These are phyloP conservation scores for Albula glossodonta DNA, from an alignment of 2,113 vertebrate species.

Conservation along the genomic window DNA sequence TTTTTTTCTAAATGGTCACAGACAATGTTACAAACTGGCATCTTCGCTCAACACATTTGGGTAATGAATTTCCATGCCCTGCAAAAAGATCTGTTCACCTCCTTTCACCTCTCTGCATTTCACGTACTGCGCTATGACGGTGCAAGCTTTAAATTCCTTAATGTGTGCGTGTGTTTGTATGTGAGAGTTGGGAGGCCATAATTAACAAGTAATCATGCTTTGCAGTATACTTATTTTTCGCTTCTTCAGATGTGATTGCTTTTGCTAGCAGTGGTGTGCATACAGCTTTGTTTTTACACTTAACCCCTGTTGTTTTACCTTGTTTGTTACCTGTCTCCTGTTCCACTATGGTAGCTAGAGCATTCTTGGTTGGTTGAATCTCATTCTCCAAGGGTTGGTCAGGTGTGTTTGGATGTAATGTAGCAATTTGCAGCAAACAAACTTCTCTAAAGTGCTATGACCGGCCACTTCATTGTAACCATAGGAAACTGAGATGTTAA, in stretches of 20 bases:
- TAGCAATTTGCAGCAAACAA: not conserved
- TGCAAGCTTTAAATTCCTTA: not conserved
- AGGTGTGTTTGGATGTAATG: not conserved
- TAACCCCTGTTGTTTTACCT: not conserved
- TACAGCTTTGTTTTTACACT: not conserved
- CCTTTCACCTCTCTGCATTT: not conserved
- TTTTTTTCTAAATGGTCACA: slow-evolving; percentile 46
- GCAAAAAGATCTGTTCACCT: not conserved
- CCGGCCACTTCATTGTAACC: not conserved
- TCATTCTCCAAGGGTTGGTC: not conserved
- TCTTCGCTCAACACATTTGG: slow-evolving; percentile 50
- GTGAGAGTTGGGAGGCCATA: too few species aligned
- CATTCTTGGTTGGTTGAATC: too few species aligned
- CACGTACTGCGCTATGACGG: not conserved
- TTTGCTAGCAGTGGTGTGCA: not conserved
- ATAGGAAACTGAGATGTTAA: not conserved
- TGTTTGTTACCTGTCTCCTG: not conserved
- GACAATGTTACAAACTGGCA: slow-evolving; percentile 48
- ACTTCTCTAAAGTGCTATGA: not conserved
- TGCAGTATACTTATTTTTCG: too few species aligned
- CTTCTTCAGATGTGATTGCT: not conserved
- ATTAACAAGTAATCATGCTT: too few species aligned
- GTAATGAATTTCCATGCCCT: slow-evolving; percentile 48
- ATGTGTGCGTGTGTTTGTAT: not conserved
- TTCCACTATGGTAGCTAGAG: too few species aligned